Evolutionary conservation across 2,888 invertebrate species (phyloP).

Genomic region (Synanthedon tipuliformis): DNA sequence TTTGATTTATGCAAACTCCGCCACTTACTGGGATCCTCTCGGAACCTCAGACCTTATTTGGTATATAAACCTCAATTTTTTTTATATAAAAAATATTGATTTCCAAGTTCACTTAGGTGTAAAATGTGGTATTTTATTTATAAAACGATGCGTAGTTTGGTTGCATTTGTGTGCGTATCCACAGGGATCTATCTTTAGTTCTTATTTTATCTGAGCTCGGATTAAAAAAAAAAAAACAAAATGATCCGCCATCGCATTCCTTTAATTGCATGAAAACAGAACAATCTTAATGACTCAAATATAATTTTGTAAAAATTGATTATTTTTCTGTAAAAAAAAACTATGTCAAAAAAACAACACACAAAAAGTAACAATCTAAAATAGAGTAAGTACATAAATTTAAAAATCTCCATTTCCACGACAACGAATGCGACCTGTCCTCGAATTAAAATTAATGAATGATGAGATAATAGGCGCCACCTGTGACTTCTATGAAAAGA

Average conservation of each 20-base stretch:
- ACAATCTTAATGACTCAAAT: constrained; percentile 13
- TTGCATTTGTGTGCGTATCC: too few species aligned
- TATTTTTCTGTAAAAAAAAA: neutral
- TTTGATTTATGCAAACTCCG: constrained; percentile 11
- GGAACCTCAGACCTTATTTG: too few species aligned
- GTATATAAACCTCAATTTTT: too few species aligned
- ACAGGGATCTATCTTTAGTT: too few species aligned
- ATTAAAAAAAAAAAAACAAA: constrained; percentile 23
- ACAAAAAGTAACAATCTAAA: neutral
- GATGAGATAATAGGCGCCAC: constrained; percentile 43
- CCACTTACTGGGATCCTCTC: constrained; percentile 2
- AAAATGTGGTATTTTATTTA: too few species aligned
- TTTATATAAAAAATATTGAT: too few species aligned
- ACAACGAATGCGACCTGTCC: constrained; percentile 64
- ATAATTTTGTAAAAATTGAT: neutral
- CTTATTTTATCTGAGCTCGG: too few species aligned
- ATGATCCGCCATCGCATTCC: constrained; percentile 62
- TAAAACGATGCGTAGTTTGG: too few species aligned
- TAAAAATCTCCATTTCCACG: constrained; percentile 35
- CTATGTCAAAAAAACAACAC: neutral
- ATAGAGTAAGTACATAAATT: neutral
- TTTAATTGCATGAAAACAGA: constrained; percentile 60
- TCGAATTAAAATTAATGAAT: constrained; percentile 46
- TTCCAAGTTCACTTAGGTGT: too few species aligned
- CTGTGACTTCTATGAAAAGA: constrained; percentile 19